Evolutionary conservation across 2,888 invertebrate species (phyloP), one percentile per base, ranked within the genome.

Genomic region (Formica aserva): DNA sequence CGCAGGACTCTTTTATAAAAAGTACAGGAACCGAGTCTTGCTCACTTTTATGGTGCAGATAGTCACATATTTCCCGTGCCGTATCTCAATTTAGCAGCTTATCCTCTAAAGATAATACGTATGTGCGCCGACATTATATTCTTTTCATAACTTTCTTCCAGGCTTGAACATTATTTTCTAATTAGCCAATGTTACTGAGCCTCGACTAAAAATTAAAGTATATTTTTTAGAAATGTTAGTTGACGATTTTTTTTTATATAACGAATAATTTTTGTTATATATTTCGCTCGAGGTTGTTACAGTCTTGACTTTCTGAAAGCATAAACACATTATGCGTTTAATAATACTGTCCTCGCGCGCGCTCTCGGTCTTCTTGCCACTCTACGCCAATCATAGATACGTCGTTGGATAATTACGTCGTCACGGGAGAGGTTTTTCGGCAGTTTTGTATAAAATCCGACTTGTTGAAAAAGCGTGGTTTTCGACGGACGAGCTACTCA

Each of bases 1-100:
- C 71, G 81, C 48, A 29, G 32, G 84, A 81, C 86, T 82, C 83
- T 89, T 87, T 76, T 86, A 77, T 82, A 84, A 89, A 89, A 89
- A 90, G 82, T 81, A 55, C 83, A 82, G 67, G 32, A 55, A 71
- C 81, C 65, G 60, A 52, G 69, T 71, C 22, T 84, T 85, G 89
- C 89, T 83, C 65, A 71, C 77, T 52, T 65, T 69, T 66, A 57
- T 26, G 78, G 26, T 32, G 60, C 77, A 26, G 48, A 52, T 55
- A 65, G 60, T 63, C 78, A 41, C 80, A 77, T 76, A 76, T 69
- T 76, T 26, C 55, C 9, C 13, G 66, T 45, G 15, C 45, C 66
- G 52, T 32, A 18, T n/a, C 26, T 72, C 83, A 82, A 83, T 85
- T 65, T 60, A 65, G n/a, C 26, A 18, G 35, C 60, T 74, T 57